Base-by-base conservation (phyloP, 2,113 vertebrate genomes). In the Aphelocoma coerulescens region DNA sequence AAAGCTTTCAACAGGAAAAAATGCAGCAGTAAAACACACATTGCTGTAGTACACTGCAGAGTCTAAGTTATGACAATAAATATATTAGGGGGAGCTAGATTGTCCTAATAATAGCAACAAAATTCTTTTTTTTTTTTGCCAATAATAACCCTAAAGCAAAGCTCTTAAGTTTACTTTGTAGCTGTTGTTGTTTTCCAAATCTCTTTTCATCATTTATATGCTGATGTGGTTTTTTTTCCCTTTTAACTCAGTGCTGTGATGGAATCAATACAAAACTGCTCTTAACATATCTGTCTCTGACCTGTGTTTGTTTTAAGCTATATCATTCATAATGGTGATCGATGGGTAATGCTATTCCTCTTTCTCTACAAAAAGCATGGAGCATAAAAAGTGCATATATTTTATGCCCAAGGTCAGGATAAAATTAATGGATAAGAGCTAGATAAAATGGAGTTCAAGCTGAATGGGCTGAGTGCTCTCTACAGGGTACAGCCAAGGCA, bases 301-400 rank as follows among this genome's bases (percentile, higher is more conserved):
- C 97, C 98, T 98, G 96, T 98, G 97, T 98, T 98, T 98, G 97
- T 98, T 98, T 97, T 97, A 98, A 98, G 97, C 97, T 97, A 92
- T 97, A 98, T 98, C 98, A 98, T 99, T 99, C 98, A 98, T 98
- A 99, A 99, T 97, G 96, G 98, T 99, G 98, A 99, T 98, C 93
- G 98, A 98, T 99, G 98, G 97, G 96, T 98, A 97, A 98, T 97
- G 97, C 96, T 98, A 98, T 98, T 98, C 97, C 96, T 98, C 97
- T 97, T 98, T 98, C 98, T 98, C 98, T 91, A 97, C 98, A 97
- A 95, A 98, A 97, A 98, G 97, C 93, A 86, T 46, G 74, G 72
- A 89, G 98, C 95, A 98, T 98, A 98, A 98, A 98, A 98, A 98
- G 97, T 83, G 44, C 96, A 95, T 97, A 97, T 98, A 98, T 98